Base-by-base conservation (phyloP, 2,888 invertebrate species). In the Drosophila trichaetosa region DNA sequence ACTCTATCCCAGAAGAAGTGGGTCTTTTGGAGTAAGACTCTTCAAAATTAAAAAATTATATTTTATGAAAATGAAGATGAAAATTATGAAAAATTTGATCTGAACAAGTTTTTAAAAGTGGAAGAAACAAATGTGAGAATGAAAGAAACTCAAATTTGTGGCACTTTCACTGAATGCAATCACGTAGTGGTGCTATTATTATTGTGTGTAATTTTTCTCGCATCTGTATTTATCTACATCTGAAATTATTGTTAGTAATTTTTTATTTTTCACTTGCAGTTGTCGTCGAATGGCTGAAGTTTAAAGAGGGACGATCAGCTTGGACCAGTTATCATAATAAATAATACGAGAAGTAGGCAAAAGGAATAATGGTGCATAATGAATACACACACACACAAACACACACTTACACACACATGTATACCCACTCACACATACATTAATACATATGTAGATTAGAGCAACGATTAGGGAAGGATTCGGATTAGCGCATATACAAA, bases 321-420 rank as follows among this genome's bases (percentile, higher is more conserved):
- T 89, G 85, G 90, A 85, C 90, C 85, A 85, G 87, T 90, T 89
- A 85, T 89, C 82, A 90, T 87, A 86, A 73, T 76, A 83, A 82
- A 79, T 79, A 79, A 82, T 62, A 62, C 60, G 46, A 56, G 49
- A 78, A 59, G 83, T 83, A 83, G 89, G 89, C 83, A 90, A 77
- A 46, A 88, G 73, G 87, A 87, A 80, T 83, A 90, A 88, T 83
- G 83, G 83, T 83, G 83, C 90, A 90, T 88, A 82, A 67, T 72
- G 63, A 65, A 65, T 38, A 68, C 36, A 68, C 61, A 68, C 49
- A 49, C 21, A 57, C 60, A 67, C 57, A 66, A 57, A 65, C 62
- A 56, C 34, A 71, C 33, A 56, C 24, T 62, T 51, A 70, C 57
- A 29, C 52, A 58, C 64, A 66, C 52, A 66, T 57, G 57, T 73